Evolutionary conservation across 1,140 invertebrate genomes (phyloP).

Genomic region (Venustaconcha ellipsiformis): DNA sequence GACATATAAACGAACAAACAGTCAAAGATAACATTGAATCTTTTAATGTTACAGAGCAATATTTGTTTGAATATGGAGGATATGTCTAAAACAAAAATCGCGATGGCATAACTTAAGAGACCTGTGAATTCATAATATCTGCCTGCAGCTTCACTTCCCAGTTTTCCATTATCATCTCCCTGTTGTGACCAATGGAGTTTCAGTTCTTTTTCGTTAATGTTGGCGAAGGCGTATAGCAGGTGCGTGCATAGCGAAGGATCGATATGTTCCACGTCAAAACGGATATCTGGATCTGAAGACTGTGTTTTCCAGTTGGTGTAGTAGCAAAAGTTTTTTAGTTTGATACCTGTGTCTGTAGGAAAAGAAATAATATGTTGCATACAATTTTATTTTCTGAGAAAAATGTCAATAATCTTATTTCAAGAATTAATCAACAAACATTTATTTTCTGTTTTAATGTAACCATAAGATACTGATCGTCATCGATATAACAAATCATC

Average conservation of each 20-base stretch:
- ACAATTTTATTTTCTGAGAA: too few species aligned
- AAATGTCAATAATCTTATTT: too few species aligned
- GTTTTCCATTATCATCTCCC: constrained; percentile 39
- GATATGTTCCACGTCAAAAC: constrained; percentile 88
- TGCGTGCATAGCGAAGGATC: constrained; percentile 92
- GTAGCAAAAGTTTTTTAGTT: constrained; percentile 76
- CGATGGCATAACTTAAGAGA: constrained; percentile 92
- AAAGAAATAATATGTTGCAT: background rate
- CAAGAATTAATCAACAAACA: too few species aligned
- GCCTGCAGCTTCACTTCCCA: constrained; percentile 16
- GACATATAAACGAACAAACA: background rate
- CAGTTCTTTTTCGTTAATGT: constrained; percentile 70
- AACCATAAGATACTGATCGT: too few species aligned
- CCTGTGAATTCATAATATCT: constrained; percentile 68
- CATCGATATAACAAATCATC: too few species aligned
- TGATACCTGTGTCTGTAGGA: constrained; percentile 1
- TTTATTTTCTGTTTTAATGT: too few species aligned
- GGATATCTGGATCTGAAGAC: constrained; percentile 81
- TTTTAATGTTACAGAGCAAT: too few species aligned
- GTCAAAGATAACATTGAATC: constrained; percentile 39
- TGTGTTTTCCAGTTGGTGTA: constrained; percentile 94
- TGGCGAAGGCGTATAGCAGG: constrained; percentile 91
- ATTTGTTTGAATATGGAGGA: too few species aligned
- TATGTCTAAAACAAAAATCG: constrained; percentile 4
- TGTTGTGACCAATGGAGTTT: constrained; percentile 28